A percentile compares a stretch with the other conserved stretches of the same genome.
Evolutionary conservation across 23 tunicate genomes (phyloP).

Genomic region (Botrylloides violaceus): DNA sequence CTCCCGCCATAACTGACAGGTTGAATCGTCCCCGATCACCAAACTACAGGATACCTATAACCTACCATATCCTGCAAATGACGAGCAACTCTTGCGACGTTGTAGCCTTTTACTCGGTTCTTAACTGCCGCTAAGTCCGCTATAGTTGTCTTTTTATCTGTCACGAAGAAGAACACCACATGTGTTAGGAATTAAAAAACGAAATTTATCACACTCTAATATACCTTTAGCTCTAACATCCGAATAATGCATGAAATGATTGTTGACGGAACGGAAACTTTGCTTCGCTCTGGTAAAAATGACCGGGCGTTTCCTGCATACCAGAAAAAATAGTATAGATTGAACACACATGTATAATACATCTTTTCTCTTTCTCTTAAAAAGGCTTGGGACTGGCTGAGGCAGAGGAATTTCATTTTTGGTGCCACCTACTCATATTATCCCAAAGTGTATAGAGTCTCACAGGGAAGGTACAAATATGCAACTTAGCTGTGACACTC

Average conservation of each 20-base stretch:
- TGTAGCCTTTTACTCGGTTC: slow-evolving; percentile 59
- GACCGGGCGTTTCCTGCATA: slow-evolving; percentile 36
- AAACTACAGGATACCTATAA: no score
- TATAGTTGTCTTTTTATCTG: slow-evolving; percentile 43
- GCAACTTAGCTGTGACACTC: background rate
- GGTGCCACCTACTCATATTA: no score
- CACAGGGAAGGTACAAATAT: background rate
- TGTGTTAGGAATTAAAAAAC: background rate
- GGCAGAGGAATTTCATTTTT: no score
- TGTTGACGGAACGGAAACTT: slow-evolving; percentile 26
- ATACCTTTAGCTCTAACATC: slow-evolving; percentile 82
- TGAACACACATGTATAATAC: no score
- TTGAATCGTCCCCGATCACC: no score
- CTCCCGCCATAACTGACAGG: no score
- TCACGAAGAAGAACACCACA: background rate
- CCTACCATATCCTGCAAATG: slow-evolving; percentile 67
- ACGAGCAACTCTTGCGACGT: slow-evolving; percentile 43
- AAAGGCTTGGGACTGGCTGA: no score
- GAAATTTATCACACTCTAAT: background rate
- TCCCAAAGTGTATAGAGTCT: no score
- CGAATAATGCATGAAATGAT: slow-evolving; percentile 73
- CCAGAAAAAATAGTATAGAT: no score
- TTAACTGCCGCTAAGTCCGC: slow-evolving; percentile 30
- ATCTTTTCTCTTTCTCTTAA: no score
- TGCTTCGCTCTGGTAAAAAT: slow-evolving; percentile 43